Conservation (phyloP, 2,797 vertebrate genomes). For the Hapalemur alaotrensis region DNA sequence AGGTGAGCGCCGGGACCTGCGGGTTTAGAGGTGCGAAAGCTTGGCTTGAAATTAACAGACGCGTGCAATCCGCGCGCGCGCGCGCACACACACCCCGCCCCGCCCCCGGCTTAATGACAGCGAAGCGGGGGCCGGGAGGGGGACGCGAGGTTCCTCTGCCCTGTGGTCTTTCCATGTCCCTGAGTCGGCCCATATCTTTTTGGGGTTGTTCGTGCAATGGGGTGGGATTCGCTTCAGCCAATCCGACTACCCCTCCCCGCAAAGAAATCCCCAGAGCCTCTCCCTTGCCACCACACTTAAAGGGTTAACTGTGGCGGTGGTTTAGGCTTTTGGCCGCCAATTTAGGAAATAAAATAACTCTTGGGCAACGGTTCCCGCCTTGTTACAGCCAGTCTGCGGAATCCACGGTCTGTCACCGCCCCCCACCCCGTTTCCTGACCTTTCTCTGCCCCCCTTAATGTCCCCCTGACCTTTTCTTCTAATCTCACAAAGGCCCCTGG, state of each 20-base stretch:
- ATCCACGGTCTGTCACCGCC: neutral
- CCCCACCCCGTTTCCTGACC: slow-evolving; percentile 4
- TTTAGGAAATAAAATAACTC: slow-evolving; percentile 74
- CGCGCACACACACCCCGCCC: neutral
- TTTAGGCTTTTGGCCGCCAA: slow-evolving; percentile 58
- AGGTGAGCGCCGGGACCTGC: neutral
- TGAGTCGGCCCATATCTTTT: neutral
- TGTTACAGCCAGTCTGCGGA: slow-evolving; percentile 42
- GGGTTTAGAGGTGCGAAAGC: slow-evolving; percentile 54
- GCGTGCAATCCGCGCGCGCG: slow-evolving; percentile 32
- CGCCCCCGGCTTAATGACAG: neutral
- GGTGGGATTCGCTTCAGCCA: slow-evolving; percentile 38
- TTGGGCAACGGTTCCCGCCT: neutral
- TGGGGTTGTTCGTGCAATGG: neutral
- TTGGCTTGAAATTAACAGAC: slow-evolving; percentile 71
- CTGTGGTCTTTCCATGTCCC: neutral
- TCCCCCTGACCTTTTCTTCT: slow-evolving; percentile 29
- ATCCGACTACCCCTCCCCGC: neutral
- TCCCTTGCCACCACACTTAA: neutral
- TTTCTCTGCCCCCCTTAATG: neutral
- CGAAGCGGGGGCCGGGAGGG: too few relatives aligned
- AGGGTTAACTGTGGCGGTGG: slow-evolving; percentile 67
- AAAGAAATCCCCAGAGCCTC: neutral
- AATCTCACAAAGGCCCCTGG: neutral
- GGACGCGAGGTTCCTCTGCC: neutral